phyloP scores from a whole-genome alignment of 2,888 invertebrate species.

The Xylota segnis region DNA sequence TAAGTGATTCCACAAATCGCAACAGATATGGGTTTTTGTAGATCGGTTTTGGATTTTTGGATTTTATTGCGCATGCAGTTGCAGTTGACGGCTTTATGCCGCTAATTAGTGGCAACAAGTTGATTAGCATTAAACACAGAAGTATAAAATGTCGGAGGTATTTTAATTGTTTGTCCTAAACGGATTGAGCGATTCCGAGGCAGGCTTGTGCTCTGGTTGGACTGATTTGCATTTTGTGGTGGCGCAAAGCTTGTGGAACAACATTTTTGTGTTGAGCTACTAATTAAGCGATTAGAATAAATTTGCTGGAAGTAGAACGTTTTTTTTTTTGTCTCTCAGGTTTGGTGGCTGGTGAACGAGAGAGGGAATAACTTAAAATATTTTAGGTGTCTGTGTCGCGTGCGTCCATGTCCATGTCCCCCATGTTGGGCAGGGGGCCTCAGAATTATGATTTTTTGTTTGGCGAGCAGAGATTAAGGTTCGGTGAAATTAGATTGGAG shows the following conservation, averaged over 20 bases:
- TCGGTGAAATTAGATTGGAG: not conserved
- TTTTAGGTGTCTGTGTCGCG: not conserved
- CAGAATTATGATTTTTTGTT: not conserved
- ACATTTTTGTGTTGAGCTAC: conserved; percentile 14
- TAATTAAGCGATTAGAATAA: conserved; percentile 42
- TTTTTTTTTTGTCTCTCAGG: no score
- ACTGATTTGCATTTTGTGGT: conserved; percentile 3
- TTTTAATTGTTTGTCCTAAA: conserved; percentile 43
- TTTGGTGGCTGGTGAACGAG: no score
- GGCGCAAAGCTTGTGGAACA: not conserved
- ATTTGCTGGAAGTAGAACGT: conserved; percentile 18
- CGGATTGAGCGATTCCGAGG: conserved; percentile 18
- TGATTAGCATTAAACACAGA: conserved; percentile 32
- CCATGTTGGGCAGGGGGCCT: no score
- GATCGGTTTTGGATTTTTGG: conserved; percentile 1
- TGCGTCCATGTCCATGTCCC: not conserved
- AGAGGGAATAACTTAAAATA: not conserved
- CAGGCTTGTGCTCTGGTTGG: not conserved
- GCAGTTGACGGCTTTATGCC: conserved; percentile 1
- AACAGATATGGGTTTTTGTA: conserved; percentile 4
- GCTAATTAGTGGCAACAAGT: conserved; percentile 23
- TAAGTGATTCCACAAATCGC: conserved; percentile 47
- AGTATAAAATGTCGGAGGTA: conserved; percentile 32
- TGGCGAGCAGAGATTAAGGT: not conserved
- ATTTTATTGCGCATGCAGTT: conserved; percentile 7